These are phyloP conservation scores for Pseudorasbora parva DNA, from an alignment of 2,113 vertebrate genomes.

Conservation along the genomic window DNA sequence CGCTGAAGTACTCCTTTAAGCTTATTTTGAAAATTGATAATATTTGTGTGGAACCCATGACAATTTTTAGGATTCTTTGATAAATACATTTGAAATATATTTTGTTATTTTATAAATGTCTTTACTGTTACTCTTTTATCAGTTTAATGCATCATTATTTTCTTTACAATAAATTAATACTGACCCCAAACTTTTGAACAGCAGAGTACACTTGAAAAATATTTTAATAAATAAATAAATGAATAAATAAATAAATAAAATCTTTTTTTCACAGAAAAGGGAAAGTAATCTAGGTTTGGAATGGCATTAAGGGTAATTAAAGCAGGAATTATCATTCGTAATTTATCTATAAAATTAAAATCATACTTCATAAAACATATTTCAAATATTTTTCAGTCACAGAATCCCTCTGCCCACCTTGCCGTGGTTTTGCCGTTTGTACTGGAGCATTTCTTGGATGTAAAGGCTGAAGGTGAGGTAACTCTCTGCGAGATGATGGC, in stretches of 20 bases:
- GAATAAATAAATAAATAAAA: too few species aligned
- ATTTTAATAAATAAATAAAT: background rate
- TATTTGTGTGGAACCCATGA: background rate
- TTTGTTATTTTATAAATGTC: background rate
- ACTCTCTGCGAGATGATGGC: conserved; percentile 94
- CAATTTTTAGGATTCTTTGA: background rate
- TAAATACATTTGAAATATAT: background rate
- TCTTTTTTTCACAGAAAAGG: background rate
- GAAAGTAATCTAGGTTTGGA: background rate
- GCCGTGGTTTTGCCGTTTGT: conserved; percentile 93
- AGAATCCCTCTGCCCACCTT: conserved; percentile 77
- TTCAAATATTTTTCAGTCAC: background rate
- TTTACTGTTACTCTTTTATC: background rate
- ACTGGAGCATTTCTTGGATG: conserved; percentile 92
- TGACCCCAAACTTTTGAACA: background rate
- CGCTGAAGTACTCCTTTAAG: too few species aligned
- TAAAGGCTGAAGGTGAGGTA: conserved; percentile 92
- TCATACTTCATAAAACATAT: too few species aligned
- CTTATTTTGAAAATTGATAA: too few species aligned
- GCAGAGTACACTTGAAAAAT: background rate
- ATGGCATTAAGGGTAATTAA: background rate
- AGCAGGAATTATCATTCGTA: background rate
- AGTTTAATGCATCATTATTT: background rate
- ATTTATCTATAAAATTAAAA: too few species aligned
- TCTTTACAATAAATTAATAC: background rate